Percentiles rank a stretch among this genome's conserved stretches.
These are phyloP conservation scores for Troglohyphantes excavatus DNA, from an alignment of 2,888 invertebrate species.

Conservation along the genomic window DNA sequence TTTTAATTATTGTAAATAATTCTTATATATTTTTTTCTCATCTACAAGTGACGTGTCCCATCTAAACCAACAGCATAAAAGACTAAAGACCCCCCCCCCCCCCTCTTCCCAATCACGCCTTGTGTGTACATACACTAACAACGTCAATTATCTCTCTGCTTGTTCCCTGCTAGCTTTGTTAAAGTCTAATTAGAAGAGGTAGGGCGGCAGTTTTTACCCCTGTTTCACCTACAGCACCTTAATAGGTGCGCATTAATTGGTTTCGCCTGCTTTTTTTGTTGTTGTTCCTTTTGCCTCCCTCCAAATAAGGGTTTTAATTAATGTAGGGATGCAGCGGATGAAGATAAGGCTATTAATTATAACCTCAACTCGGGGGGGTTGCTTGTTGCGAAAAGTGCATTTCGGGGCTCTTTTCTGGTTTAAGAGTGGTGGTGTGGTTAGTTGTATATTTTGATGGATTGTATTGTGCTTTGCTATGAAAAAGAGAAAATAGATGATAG, in stretches of 20 bases:
- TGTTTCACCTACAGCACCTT: slow-evolving; percentile 63
- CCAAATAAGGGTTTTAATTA: slow-evolving; percentile 68
- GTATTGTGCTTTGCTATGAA: no score
- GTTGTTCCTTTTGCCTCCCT: neutral
- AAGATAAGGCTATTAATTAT: slow-evolving; percentile 66
- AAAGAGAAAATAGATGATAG: no score
- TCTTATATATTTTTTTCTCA: neutral
- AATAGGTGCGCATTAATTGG: slow-evolving; percentile 73
- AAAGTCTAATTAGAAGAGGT: slow-evolving; percentile 60
- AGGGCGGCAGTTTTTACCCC: slow-evolving; percentile 37
- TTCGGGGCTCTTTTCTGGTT: slow-evolving; percentile 7
- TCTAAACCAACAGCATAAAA: neutral
- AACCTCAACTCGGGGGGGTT: slow-evolving; percentile 3
- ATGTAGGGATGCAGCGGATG: slow-evolving; percentile 52
- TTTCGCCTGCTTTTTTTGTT: slow-evolving; percentile 39
- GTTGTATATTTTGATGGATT: no score
- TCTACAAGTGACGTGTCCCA: slow-evolving; percentile 48
- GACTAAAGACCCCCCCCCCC: slow-evolving; percentile 7
- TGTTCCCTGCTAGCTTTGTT: slow-evolving; percentile 45
- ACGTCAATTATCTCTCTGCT: slow-evolving; percentile 51
- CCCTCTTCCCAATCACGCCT: neutral
- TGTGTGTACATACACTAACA: slow-evolving; percentile 35
- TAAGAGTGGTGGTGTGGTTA: neutral
- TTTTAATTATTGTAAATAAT: neutral
- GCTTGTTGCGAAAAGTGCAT: neutral